These are phyloP conservation scores for Drosophila stalkeri DNA, from an alignment of 2,888 invertebrate species.

Conservation along the genomic window DNA sequence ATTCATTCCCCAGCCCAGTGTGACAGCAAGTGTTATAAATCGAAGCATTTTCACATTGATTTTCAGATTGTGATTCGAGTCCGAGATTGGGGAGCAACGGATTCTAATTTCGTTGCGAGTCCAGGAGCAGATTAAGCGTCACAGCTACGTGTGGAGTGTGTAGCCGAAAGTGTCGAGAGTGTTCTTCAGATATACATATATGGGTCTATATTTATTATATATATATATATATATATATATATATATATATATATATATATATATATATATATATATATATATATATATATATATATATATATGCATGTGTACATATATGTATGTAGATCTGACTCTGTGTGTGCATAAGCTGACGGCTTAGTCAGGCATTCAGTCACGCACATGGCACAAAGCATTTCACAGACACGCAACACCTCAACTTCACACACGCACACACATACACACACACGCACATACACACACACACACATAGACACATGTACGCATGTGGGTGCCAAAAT, in stretches of 20 bases:
- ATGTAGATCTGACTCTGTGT: constrained; percentile 8
- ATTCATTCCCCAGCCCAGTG: neutral
- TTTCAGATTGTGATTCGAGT: constrained; percentile 29
- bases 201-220: neutral
- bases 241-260: neutral
- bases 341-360: constrained; percentile 25
- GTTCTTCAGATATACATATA: neutral
- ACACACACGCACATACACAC: neutral
- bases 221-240: neutral
- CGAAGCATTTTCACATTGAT: constrained; percentile 15
- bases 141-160: constrained; percentile 53
- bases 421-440: constrained; percentile 31
- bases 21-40: constrained; percentile 19
- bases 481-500: constrained; percentile 32
- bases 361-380: constrained; percentile 71
- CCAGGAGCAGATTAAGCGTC: constrained; percentile 56
- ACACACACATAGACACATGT: constrained; percentile 26
- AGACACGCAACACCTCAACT: constrained; percentile 71
- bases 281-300: neutral
- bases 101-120: constrained; percentile 55
- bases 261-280: neutral
- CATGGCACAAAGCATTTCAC: constrained; percentile 69
- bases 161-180: constrained; percentile 1
- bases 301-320: too few species aligned
- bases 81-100: constrained; percentile 25